Evolutionary conservation across 92 coral and sea anemone species (phyloP).

Genomic region (Umimayanthus chanpuru): DNA sequence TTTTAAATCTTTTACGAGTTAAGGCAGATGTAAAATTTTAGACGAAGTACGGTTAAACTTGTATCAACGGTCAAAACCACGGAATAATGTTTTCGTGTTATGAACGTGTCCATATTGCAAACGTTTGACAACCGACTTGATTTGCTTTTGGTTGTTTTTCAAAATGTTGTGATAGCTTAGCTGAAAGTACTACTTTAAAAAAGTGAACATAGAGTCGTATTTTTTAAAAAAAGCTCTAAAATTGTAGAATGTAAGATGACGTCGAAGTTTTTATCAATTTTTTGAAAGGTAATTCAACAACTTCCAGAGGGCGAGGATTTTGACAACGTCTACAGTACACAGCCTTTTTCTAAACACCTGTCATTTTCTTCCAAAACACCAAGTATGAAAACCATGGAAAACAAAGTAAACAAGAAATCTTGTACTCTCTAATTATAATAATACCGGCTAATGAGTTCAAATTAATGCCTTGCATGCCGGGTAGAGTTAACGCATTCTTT

Average conservation of each 20-base stretch:
- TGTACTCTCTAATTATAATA: too few species aligned
- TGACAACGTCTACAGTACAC: too few species aligned
- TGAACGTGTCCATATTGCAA: neutral
- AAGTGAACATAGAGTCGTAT: neutral
- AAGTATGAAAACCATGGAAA: too few species aligned
- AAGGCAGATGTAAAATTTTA: neutral
- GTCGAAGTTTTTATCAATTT: neutral
- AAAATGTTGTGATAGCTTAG: neutral
- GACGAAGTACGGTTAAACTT: neutral
- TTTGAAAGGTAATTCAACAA: neutral
- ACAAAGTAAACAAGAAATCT: too few species aligned
- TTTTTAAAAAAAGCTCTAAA: neutral
- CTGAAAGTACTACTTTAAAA: neutral
- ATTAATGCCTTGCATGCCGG: too few species aligned
- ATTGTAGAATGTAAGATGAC: constrained; percentile 2
- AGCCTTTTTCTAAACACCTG: neutral
- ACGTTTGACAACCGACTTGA: neutral
- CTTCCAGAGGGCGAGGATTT: neutral
- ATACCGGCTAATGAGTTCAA: too few species aligned
- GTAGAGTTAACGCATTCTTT: too few species aligned
- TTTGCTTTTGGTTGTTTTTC: neutral
- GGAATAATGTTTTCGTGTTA: neutral
- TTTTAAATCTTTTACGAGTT: too few species aligned
- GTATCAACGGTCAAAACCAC: too few species aligned
- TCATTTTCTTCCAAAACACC: neutral